Conservation (phyloP, 2,888 invertebrate species). For the Cryptophagus acutangulus region DNA sequence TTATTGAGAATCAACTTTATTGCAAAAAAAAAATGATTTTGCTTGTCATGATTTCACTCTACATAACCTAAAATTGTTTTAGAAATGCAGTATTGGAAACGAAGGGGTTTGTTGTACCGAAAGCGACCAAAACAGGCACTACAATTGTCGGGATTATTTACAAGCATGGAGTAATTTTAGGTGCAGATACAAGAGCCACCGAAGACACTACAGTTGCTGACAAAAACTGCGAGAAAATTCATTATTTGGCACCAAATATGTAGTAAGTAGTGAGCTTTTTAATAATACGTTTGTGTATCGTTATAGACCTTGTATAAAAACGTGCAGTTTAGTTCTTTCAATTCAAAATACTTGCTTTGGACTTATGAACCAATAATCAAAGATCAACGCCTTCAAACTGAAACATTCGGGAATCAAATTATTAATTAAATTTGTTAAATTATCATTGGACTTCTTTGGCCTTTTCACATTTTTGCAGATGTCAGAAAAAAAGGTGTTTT, state of each 20-base stretch:
- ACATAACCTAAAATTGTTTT: constrained; percentile 33
- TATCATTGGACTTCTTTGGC: too few species aligned
- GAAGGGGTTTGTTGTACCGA: constrained; percentile 78
- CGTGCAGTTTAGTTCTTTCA: too few species aligned
- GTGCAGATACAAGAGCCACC: constrained; percentile 97
- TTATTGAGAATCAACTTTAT: not conserved
- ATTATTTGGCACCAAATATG: constrained; percentile 80
- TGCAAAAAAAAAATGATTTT: constrained; percentile 6
- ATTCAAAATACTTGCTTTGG: too few species aligned
- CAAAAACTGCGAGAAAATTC: constrained; percentile 94
- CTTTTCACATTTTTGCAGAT: too few species aligned
- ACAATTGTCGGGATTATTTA: constrained; percentile 91
- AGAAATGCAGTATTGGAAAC: constrained; percentile 80
- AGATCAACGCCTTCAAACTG: too few species aligned
- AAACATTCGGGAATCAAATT: too few species aligned
- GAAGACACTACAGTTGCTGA: constrained; percentile 93
- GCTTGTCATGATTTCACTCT: constrained; percentile 16
- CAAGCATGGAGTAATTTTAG: constrained; percentile 94
- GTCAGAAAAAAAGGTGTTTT: too few species aligned
- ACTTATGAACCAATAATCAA: too few species aligned
- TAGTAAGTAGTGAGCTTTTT: constrained; percentile 60
- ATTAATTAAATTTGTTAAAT: too few species aligned
- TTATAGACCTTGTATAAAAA: too few species aligned
- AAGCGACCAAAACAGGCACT: constrained; percentile 92
- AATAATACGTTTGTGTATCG: too few species aligned